Base-by-base conservation (phyloP, 37 sponge, comb jelly and placozoan genomes). In the Sycon ciliatum region DNA sequence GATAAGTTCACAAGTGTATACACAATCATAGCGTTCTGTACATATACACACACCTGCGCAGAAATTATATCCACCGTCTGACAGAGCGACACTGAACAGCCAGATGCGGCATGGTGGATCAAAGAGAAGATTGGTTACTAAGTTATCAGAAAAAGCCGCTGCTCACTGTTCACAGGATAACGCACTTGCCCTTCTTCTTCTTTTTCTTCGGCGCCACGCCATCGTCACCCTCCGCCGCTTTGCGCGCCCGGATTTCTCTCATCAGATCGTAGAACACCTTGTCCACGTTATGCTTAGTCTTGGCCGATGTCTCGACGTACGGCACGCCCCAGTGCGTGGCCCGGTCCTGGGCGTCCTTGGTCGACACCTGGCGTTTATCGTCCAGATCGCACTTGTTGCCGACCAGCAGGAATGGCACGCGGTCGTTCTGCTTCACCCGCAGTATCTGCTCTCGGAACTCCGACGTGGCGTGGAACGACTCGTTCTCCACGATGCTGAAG, bases 251-350 rank as follows among this genome's bases (percentile, higher is more conserved):
- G 20, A 82, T 74, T 3, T 69, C 54, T 22, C 68, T 40, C 63
- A 85, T 29, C 16, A 92, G 74, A 60, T 76, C 85, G 33, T 75
- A 72, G 73, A 82, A 95, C 13, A 83, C 80, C 69, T 87, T 82
- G 67, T 91, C 86, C 37, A 95, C 89, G 32, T 95, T 95, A 28
- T 67, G 67, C 11, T 83, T 80, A 3, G 83, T 87, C 77, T 91
- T 91, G 26, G 97, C 97, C 31, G 91, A 91, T 32, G 97, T 95
- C 73, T 95, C 97, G 9, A 88, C 56, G 72, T 87, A 95, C 6
- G 76, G 73, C 3, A 83, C 84, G 2, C 92, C 89, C 88, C 92
- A 90, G 1, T 77, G 65, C 7, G 46, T 52, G 3, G 97, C 90
- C 29, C 80, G 49, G 1, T 40, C 52, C 63, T 82, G 78, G 3